Evolutionary conservation across 1,140 invertebrate genomes (phyloP).

Genomic region (Ostrea denselamellosa): DNA sequence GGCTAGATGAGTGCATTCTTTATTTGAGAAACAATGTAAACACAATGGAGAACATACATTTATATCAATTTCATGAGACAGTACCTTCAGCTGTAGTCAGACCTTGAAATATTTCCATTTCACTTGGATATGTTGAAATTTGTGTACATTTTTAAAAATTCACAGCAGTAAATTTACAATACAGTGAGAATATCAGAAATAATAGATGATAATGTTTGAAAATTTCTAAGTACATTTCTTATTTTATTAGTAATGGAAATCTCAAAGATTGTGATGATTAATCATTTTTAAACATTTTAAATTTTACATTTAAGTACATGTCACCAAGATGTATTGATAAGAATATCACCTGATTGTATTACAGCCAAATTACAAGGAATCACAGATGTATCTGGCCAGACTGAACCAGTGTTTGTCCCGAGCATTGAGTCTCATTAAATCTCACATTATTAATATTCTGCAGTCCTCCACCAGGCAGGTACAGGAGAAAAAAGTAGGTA

Average conservation of each 20-base stretch:
- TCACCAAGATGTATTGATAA: no score
- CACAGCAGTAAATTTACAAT: no score
- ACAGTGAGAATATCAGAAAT: no score
- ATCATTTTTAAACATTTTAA: no score
- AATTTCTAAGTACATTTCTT: no score
- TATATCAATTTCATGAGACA: not conserved
- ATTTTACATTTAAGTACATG: no score
- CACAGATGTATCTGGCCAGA: slow-evolving; percentile 83
- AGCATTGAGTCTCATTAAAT: slow-evolving; percentile 88
- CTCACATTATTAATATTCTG: slow-evolving; percentile 86
- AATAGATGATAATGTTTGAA: no score
- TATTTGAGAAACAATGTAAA: slow-evolving; percentile 91
- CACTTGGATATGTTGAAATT: no score
- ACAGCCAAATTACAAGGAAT: slow-evolving; percentile 83
- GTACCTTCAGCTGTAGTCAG: not conserved
- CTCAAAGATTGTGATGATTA: no score
- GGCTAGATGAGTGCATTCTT: slow-evolving; percentile 91
- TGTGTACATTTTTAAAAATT: no score
- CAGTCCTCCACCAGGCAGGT: slow-evolving; percentile 89
- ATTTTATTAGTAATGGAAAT: no score
- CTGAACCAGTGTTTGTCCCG: slow-evolving; percentile 87
- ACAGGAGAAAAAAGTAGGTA: slow-evolving; percentile 75
- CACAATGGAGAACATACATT: slow-evolving; percentile 55
- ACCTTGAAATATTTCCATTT: not conserved
- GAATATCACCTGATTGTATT: not conserved